Base-by-base conservation (phyloP, 2,113 vertebrate genomes). In the Tychaedon coryphoeus region DNA sequence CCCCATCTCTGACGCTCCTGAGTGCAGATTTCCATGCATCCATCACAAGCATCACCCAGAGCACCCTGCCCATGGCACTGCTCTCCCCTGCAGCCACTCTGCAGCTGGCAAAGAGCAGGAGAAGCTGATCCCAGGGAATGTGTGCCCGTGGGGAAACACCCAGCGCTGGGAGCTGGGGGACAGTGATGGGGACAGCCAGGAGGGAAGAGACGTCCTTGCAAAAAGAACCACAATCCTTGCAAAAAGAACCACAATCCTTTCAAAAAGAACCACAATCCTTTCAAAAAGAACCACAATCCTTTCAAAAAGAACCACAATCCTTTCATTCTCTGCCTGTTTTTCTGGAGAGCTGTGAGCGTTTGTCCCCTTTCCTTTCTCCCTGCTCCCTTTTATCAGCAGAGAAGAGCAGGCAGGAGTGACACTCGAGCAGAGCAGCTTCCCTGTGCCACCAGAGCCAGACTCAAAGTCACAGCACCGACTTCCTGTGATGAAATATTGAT, bases 401-500 rank as follows among this genome's bases (percentile, higher is more conserved):
- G 70, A 8, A 75, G 78, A 26, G 5, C 73, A 40, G 19, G 3
- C 4, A 42, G 10, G 85, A 79, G 38, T 53, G 88, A 65, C 80
- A 40, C 50, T 17, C 1, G 22, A 71, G 53, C 47, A 81, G 56
- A 77, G 61, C 57, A 47, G 73, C 84, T 33, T 51, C 86, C 82
- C 40, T 3, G 36, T 0, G 4, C 70, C 61, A 8, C 73, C 88
- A 81, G 51, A 90, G 92, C 4, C 0, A 61, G 79, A 26, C 89
- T 88, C 54, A 18, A 22, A 92, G 57, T 14, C 84, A 50, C 64
- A 5, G 43, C 50, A 5, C 62, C 1, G 3, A 42, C 82, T 70
- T 34, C 80, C 93, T 80, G 23, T 47, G 88, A 90, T 92, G 78
- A 93, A 95, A 90, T 93, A 92, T 86, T 94, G 93, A 90, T 54